Evolutionary conservation across 2,888 invertebrate species (phyloP).

Genomic region (Sarcophaga rosellei): DNA sequence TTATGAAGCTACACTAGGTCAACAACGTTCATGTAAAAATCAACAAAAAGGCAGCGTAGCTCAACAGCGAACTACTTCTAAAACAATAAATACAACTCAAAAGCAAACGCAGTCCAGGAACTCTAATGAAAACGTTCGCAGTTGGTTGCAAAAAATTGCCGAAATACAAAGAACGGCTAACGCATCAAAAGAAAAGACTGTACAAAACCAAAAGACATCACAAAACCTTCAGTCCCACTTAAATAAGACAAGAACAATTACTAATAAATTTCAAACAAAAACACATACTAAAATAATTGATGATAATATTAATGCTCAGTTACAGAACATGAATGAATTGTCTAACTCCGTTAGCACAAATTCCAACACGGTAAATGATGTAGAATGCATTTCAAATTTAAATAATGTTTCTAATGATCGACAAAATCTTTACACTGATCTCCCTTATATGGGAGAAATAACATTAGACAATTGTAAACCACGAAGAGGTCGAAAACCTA

Average conservation of each 20-base stretch:
- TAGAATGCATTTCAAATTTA: not conserved
- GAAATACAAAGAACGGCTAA: constrained; percentile 84
- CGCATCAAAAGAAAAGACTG: constrained; percentile 60
- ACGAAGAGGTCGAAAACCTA: constrained; percentile 92
- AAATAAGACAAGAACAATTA: not conserved
- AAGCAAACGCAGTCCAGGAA: constrained; percentile 47
- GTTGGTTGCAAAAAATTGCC: constrained; percentile 89
- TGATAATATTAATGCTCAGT: constrained; percentile 38
- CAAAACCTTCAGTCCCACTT: not conserved
- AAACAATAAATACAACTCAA: constrained; percentile 69
- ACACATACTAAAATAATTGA: constrained; percentile 1
- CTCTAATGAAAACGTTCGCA: constrained; percentile 86
- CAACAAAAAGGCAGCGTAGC: constrained; percentile 69
- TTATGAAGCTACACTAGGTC: constrained; percentile 87
- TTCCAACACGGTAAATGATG: not conserved
- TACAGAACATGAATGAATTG: not conserved
- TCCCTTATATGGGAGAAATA: constrained; percentile 96
- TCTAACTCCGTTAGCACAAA: not conserved
- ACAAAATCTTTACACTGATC: constrained; percentile 86
- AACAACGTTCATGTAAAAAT: constrained; percentile 80
- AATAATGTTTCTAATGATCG: not conserved
- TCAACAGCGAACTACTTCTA: constrained; percentile 75
- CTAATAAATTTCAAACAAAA: not conserved
- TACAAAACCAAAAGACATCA: not conserved
- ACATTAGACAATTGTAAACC: constrained; percentile 94